These are phyloP conservation scores for Danio albolineatus DNA, from an alignment of 2,797 vertebrate species.

Conservation along the genomic window DNA sequence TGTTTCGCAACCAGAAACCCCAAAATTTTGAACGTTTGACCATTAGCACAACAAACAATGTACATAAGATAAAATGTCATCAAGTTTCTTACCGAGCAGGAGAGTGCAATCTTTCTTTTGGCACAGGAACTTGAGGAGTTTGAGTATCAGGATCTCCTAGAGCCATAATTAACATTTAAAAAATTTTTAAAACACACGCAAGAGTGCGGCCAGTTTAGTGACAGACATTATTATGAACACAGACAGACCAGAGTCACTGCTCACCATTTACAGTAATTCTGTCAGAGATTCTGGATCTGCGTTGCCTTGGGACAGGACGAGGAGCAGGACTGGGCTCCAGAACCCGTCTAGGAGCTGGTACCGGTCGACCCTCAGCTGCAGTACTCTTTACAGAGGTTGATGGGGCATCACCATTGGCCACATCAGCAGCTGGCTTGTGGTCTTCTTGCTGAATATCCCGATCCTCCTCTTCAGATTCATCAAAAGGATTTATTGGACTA, in stretches of 20 bases:
- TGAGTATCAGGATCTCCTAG: conserved; percentile 70
- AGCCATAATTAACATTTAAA: background rate
- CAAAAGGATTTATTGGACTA: conserved; percentile 81
- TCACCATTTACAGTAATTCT: conserved; percentile 64
- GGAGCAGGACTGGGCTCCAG: conserved; percentile 69
- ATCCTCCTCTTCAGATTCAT: conserved; percentile 78
- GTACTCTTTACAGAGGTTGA: conserved; percentile 47
- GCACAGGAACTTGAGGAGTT: conserved; percentile 78
- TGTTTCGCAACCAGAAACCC: background rate
- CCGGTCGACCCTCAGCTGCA: conserved; percentile 66
- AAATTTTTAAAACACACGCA: background rate
- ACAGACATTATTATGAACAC: background rate
- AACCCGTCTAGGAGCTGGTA: conserved; percentile 77
- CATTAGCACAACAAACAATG: background rate
- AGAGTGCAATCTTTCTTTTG: conserved; percentile 86
- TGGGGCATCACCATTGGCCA: conserved; percentile 61
- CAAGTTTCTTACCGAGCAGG: conserved; percentile 83
- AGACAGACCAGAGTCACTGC: conserved; percentile 35
- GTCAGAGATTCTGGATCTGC: conserved; percentile 62
- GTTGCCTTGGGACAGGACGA: conserved; percentile 70
- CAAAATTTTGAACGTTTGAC: background rate
- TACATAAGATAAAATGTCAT: background rate
- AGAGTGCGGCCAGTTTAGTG: background rate
- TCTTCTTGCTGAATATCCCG: conserved; percentile 53
- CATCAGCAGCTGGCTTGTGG: conserved; percentile 47